Evolutionary conservation across 1,140 invertebrate species (phyloP).

Genomic region (Drosophila obscura): DNA sequence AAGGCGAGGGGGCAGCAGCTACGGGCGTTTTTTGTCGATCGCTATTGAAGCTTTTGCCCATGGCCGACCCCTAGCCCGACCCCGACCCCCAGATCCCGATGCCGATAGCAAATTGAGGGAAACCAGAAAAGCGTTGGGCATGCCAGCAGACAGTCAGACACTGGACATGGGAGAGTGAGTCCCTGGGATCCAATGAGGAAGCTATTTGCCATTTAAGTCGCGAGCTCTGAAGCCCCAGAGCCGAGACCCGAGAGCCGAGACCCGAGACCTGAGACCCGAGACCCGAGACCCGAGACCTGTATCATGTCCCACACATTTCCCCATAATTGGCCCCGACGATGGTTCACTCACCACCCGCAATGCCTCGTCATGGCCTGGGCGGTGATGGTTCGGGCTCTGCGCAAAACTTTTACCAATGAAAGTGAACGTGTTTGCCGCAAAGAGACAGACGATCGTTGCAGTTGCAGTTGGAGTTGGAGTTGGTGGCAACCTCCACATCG

Average conservation of each 20-base stretch:
- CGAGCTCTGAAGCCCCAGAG: no score
- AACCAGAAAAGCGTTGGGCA: background rate
- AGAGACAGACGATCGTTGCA: slow-evolving; percentile 4
- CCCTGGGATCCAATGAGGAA: slow-evolving; percentile 36
- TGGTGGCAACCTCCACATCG: slow-evolving; percentile 18
- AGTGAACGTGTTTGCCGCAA: slow-evolving; percentile 71
- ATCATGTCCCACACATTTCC: slow-evolving; percentile 27
- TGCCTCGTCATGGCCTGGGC: background rate
- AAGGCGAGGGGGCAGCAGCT: slow-evolving; percentile 1
- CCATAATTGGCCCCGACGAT: background rate
- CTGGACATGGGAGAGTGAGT: background rate
- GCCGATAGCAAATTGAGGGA: background rate
- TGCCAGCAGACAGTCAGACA: background rate
- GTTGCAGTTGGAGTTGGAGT: slow-evolving; percentile 9
- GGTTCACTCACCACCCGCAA: slow-evolving; percentile 20
- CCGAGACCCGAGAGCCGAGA: no score
- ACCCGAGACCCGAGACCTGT: no score
- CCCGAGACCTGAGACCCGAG: no score
- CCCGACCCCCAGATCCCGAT: no score
- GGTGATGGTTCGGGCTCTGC: slow-evolving; percentile 10
- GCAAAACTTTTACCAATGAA: slow-evolving; percentile 70
- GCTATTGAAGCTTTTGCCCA: no score
- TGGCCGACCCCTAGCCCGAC: no score
- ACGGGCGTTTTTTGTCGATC: background rate
- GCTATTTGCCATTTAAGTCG: slow-evolving; percentile 22